Base-by-base conservation (phyloP, 2,797 vertebrate species). In the Hypotaenidia okinawae region DNA sequence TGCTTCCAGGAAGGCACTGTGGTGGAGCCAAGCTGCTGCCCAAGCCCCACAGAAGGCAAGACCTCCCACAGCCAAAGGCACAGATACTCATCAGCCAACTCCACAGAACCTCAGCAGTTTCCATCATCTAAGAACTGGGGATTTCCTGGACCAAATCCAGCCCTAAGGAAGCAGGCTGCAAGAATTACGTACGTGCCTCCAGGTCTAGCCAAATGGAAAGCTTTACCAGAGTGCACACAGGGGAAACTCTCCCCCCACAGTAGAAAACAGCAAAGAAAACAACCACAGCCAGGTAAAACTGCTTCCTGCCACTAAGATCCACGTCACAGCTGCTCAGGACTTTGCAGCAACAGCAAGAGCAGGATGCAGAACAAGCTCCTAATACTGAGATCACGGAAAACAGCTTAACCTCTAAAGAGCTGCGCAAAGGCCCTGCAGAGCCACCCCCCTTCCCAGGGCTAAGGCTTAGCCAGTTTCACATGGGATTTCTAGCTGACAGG, bases 361-460 rank as follows among this genome's bases (percentile, higher is more conserved):
- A 67, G 58, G 70, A 49, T 24, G 52, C 47, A 35, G 52, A 72
- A 49, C 47, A 74, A 72, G 64, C 86, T 89, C 77, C 94, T 91
- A 70, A 54, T 37, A 21, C 63, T 76, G 74, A 90, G 90, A 88
- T 84, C 57, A 74, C 73, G 79, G 57, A 69, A 89, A 95, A 93
- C 59, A 88, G 90, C 94, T 96, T 96, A 96, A 67, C 80, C 77
- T 72, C 83, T 70, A 76, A 90, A 86, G 89, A 88, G 91, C 69
- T 62, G 89, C 79, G 91, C 84, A 75, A 47, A 96, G 80, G 67
- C 87, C 58, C 51, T 12, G 77, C 74, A 18, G 1, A 35, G 74
- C 73, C 87, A 94, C 68, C 64, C 82, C 61, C 51, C n/a, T 68
- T 39, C 54, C 33, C 8, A 6, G 84, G 77, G 13, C 85, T 94